phyloP scores from a whole-genome alignment of 2,113 vertebrate species.

The Rhabdornis inornatus region DNA sequence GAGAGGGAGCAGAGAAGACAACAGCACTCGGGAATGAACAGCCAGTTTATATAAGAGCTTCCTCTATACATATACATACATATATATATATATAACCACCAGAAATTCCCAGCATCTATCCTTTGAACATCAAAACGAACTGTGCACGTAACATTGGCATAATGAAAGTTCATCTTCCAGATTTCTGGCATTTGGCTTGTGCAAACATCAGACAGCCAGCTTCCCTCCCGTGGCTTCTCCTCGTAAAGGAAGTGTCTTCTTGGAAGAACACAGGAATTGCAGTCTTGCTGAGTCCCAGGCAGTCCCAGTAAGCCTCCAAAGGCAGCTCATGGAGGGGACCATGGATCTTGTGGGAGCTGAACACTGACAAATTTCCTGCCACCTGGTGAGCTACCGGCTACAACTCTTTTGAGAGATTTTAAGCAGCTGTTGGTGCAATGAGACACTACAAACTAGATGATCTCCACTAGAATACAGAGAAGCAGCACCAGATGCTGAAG shows the following conservation, averaged over 20 bases:
- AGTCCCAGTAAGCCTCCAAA: neutral
- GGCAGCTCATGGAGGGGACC: neutral
- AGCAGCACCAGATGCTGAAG: neutral
- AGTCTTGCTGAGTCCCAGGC: neutral
- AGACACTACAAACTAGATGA: neutral
- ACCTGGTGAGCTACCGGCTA: neutral
- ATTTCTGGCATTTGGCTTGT: neutral
- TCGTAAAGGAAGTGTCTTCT: neutral
- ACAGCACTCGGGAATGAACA: neutral
- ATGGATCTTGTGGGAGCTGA: neutral
- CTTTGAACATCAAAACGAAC: neutral
- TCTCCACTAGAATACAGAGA: neutral
- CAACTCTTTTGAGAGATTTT: neutral
- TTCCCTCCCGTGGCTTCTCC: neutral
- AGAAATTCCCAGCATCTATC: neutral
- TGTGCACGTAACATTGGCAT: neutral
- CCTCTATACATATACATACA: slow-evolving; percentile 27
- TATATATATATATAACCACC: neutral
- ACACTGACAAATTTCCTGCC: neutral
- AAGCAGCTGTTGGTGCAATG: slow-evolving; percentile 20
- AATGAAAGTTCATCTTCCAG: neutral
- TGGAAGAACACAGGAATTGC: neutral
- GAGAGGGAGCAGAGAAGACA: neutral
- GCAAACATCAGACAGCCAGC: neutral
- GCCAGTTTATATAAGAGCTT: slow-evolving; percentile 19